Conservation (phyloP, 2,113 vertebrate genomes). For the Myocastor coypus region DNA sequence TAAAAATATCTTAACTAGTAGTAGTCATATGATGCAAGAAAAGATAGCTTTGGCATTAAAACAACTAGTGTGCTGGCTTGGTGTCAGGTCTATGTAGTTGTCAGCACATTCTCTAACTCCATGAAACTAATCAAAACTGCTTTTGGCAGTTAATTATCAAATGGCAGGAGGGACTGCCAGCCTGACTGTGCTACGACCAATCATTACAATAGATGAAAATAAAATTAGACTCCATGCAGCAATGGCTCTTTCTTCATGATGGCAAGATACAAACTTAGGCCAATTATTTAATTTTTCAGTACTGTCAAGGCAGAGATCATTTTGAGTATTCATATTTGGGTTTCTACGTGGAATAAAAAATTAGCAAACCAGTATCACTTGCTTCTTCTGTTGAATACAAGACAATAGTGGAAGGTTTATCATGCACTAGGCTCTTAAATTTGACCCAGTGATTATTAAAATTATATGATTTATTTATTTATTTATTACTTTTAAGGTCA, state of each 20-base stretch:
- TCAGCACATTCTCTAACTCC: neutral
- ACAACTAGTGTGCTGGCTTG: slow-evolving; percentile 18
- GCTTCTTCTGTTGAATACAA: neutral
- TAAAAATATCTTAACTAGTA: neutral
- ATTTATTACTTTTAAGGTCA: neutral
- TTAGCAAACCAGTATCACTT: neutral
- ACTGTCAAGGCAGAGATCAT: neutral
- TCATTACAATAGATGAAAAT: slow-evolving; percentile 21
- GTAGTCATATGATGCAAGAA: neutral
- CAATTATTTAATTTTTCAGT: slow-evolving; percentile 10
- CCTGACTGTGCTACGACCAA: neutral
- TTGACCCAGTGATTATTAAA: neutral
- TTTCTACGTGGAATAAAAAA: neutral
- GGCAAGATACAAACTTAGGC: neutral
- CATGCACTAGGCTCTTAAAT: neutral
- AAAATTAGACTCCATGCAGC: neutral
- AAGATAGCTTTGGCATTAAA: slow-evolving; percentile 37
- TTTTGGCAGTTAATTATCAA: slow-evolving; percentile 63
- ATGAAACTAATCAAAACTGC: slow-evolving; percentile 45
- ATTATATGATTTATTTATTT: neutral
- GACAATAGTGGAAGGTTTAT: neutral
- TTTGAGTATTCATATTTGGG: neutral
- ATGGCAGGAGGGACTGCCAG: neutral
- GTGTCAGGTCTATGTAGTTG: slow-evolving; percentile 30
- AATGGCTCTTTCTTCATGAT: neutral